A percentile compares a stretch with the other conserved stretches of the same genome.
phyloP scores from a whole-genome alignment of 37 sponge, comb jelly and placozoan species.

The Beroe forskalii region DNA sequence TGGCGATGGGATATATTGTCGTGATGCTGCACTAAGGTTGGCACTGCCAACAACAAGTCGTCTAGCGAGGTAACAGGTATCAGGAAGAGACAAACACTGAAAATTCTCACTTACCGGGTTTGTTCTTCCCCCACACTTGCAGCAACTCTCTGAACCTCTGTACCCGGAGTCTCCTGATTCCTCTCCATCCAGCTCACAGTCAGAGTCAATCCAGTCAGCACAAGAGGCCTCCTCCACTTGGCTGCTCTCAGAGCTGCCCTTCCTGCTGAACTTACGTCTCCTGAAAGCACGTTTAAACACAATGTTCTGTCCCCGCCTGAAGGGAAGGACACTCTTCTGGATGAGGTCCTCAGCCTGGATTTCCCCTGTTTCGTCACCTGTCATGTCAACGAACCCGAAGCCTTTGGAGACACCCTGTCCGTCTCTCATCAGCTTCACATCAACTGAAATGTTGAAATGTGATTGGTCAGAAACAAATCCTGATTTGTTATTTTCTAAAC shows the following conservation, averaged over 20 bases:
- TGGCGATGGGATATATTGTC: no score
- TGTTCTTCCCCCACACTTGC: background rate
- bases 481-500: no score
- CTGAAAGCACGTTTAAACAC: slow-evolving; percentile 13
- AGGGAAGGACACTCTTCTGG: background rate
- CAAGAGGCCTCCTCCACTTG: background rate
- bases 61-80: background rate
- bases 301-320: background rate
- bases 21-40: no score
- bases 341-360: background rate
- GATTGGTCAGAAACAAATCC: no score
- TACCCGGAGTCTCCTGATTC: background rate
- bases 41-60: no score
- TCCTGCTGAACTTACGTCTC: background rate
- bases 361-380: background rate
- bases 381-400: slow-evolving; percentile 38
- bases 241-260: no score
- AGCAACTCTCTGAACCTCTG: background rate
- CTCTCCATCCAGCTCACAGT: background rate
- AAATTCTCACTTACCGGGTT: background rate
- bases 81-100: background rate
- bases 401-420: slow-evolving; percentile 14
- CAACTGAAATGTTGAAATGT: background rate
- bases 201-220: slow-evolving; percentile 14
- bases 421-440: slow-evolving; percentile 26